Evolutionary conservation across 2,888 invertebrate species (phyloP).

Genomic region (Ypsolopha sequella): DNA sequence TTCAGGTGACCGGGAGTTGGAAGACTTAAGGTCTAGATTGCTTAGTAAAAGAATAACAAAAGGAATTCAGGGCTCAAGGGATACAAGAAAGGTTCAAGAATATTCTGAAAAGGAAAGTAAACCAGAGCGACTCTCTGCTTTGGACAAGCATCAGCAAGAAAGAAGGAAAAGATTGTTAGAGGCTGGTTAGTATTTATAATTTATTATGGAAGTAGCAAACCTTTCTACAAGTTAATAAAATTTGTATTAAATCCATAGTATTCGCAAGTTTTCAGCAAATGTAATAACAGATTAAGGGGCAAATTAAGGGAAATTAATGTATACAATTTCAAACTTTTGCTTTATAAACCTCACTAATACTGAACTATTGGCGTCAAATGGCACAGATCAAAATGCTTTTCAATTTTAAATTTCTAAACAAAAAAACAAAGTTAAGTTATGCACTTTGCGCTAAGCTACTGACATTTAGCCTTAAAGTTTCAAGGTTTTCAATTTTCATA

Average conservation of each 20-base stretch:
- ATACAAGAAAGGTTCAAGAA: slow-evolving; percentile 47
- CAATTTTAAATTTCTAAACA: too few species aligned
- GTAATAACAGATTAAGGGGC: too few species aligned
- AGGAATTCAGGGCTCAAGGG: slow-evolving; percentile 65
- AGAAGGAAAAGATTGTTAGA: slow-evolving; percentile 77
- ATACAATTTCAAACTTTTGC: too few species aligned
- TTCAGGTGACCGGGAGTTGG: slow-evolving; percentile 73
- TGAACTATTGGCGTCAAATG: too few species aligned
- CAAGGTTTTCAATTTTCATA: too few species aligned
- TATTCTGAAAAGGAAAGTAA: slow-evolving; percentile 57
- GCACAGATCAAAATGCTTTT: too few species aligned
- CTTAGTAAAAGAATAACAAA: slow-evolving; percentile 78
- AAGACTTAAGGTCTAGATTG: slow-evolving; percentile 81
- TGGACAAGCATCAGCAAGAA: slow-evolving; percentile 67
- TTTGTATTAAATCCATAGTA: background rate
- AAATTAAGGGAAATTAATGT: too few species aligned
- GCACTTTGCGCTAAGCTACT: too few species aligned
- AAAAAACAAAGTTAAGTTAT: too few species aligned
- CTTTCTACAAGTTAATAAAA: too few species aligned
- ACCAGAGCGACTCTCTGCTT: slow-evolving; percentile 39
- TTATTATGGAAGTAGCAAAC: background rate
- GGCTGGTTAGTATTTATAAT: slow-evolving; percentile 63
- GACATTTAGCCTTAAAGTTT: too few species aligned
- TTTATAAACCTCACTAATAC: too few species aligned
- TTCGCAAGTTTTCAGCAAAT: background rate